Conservation (phyloP, 2,797 vertebrate genomes). For the Neosilurus mollespiculum region DNA sequence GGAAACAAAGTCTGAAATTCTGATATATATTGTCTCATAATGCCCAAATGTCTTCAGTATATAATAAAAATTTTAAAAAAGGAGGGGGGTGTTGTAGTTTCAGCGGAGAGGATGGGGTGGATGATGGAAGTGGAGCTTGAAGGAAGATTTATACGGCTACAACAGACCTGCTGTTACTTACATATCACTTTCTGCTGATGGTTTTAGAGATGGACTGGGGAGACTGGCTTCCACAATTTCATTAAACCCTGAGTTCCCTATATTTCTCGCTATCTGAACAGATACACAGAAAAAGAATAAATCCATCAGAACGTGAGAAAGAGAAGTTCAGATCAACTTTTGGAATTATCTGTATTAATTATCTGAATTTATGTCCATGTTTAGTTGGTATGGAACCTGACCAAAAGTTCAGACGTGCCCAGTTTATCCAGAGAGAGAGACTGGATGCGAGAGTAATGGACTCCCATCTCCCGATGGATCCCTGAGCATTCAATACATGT, state of each 20-base stretch:
- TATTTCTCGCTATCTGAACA: slow-evolving; percentile 73
- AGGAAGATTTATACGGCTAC: background rate
- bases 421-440: slow-evolving; percentile 80
- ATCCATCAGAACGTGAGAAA: background rate
- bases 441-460: slow-evolving; percentile 79
- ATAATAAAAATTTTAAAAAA: background rate
- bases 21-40: background rate
- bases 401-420: slow-evolving; percentile 82
- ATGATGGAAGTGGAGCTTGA: background rate
- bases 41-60: background rate
- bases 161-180: slow-evolving; percentile 62
- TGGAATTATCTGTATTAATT: background rate
- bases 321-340: too few species aligned
- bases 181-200: slow-evolving; percentile 77
- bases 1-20: background rate
- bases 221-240: slow-evolving; percentile 80
- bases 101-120: background rate
- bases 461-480: slow-evolving; percentile 83
- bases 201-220: slow-evolving; percentile 73
- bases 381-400: slow-evolving; percentile 42
- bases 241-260: slow-evolving; percentile 83
- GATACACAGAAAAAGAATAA: background rate
- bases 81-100: background rate
- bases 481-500: slow-evolving; percentile 85
- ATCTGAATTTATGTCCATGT: background rate